phyloP scores from a whole-genome alignment of 35 echinoderm and acorn worm genomes.

The Heliocidaris tuberculata region DNA sequence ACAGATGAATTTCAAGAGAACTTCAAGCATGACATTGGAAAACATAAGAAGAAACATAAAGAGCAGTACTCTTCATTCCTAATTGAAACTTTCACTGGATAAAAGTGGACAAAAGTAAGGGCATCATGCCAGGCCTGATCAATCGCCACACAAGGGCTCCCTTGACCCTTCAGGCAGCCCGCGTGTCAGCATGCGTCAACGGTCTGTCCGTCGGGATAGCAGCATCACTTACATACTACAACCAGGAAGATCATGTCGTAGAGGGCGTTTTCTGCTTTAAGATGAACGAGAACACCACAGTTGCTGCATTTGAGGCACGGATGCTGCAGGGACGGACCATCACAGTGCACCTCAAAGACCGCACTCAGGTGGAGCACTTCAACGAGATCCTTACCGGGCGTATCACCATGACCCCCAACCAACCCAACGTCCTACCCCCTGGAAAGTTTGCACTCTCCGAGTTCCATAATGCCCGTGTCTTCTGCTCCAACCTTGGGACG shows the following conservation, averaged over 20 bases:
- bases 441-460: conserved; percentile 93
- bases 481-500: conserved; percentile 92
- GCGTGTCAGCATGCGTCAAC: conserved; percentile 87
- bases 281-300: conserved; percentile 73
- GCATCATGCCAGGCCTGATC: conserved; percentile 87
- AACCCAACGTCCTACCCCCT: conserved; percentile 56
- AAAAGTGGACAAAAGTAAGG: neutral
- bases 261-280: conserved; percentile 88
- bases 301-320: conserved; percentile 92
- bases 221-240: conserved; percentile 88
- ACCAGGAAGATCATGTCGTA: conserved; percentile 94
- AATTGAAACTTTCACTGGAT: neutral
- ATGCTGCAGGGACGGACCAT: conserved; percentile 79
- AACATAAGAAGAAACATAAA: neutral
- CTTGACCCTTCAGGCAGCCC: conserved; percentile 75
- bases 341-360: conserved; percentile 83
- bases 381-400: conserved; percentile 84
- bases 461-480: conserved; percentile 77
- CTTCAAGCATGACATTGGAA: neutral
- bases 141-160: conserved; percentile 88
- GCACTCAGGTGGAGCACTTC: conserved; percentile 82
- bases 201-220: conserved; percentile 84
- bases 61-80: neutral
- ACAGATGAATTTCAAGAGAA: neutral
- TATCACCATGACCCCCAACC: conserved; percentile 41